phyloP scores from a whole-genome alignment of 2,113 vertebrate genomes.

The Ciconia boyciana region DNA sequence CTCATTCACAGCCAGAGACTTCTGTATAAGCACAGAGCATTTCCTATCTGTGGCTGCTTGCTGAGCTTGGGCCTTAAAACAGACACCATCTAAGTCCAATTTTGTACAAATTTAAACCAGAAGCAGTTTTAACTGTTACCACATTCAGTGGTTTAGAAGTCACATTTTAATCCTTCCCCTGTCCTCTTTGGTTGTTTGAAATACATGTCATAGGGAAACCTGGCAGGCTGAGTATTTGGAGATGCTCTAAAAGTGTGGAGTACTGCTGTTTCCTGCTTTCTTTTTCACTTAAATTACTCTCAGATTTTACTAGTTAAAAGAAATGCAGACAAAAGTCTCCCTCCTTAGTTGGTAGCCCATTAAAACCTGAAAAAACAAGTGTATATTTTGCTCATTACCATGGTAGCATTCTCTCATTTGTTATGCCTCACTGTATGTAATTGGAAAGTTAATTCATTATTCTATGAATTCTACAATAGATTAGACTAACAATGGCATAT shows the following conservation, averaged over 20 bases:
- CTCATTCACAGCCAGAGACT: neutral
- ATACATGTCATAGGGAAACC: neutral
- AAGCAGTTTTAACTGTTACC: neutral
- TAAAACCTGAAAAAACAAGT: neutral
- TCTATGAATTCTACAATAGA: neutral
- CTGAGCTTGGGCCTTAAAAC: neutral
- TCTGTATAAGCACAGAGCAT: neutral
- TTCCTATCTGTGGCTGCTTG: neutral
- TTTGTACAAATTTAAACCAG: neutral
- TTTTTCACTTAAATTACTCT: neutral
- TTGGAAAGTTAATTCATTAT: slow-evolving; percentile 19
- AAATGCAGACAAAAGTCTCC: neutral
- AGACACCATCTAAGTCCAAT: neutral
- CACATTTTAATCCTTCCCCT: neutral
- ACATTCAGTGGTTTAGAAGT: neutral
- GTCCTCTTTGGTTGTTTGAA: neutral
- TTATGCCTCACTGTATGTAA: neutral
- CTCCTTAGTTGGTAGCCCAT: neutral
- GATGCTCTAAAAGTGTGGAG: neutral
- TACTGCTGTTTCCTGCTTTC: neutral
- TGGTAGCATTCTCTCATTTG: neutral
- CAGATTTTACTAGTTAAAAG: neutral
- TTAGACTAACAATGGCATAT: slow-evolving; percentile 11
- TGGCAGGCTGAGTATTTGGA: neutral
- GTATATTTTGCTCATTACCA: neutral